Percentiles rank a stretch among this genome's conserved stretches.
phyloP scores from a whole-genome alignment of 2,797 vertebrate genomes.

The Hozukius guyotensis region DNA sequence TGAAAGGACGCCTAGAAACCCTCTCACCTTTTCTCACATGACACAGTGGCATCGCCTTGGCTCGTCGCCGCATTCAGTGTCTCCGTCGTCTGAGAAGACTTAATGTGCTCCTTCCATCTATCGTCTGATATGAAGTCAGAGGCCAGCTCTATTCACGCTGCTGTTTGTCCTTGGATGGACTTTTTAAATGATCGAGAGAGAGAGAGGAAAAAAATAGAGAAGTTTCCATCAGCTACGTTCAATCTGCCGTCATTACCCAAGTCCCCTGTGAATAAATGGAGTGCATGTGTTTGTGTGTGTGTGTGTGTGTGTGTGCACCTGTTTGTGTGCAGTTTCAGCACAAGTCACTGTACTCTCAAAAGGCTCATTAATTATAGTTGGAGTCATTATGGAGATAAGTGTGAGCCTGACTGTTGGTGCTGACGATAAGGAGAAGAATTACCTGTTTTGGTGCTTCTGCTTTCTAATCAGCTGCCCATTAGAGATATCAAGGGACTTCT shows the following conservation, averaged over 20 bases:
- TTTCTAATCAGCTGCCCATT: slow-evolving; percentile 73
- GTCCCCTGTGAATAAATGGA: slow-evolving; percentile 24
- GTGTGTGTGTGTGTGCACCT: slow-evolving; percentile 20
- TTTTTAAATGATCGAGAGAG: not conserved
- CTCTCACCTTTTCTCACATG: not conserved
- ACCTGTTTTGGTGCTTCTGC: slow-evolving; percentile 69
- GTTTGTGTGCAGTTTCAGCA: slow-evolving; percentile 41
- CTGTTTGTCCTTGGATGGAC: slow-evolving; percentile 30
- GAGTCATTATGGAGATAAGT: slow-evolving; percentile 77
- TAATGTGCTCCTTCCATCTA: slow-evolving; percentile 24
- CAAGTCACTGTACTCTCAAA: slow-evolving; percentile 64
- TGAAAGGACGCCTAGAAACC: slow-evolving; percentile 19
- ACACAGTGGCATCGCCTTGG: not conserved
- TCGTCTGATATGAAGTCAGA: slow-evolving; percentile 39
- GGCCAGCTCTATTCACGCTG: slow-evolving; percentile 23
- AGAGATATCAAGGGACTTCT: slow-evolving; percentile 61
- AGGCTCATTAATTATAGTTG: slow-evolving; percentile 73
- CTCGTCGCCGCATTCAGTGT: not conserved
- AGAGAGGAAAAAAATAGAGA: not conserved
- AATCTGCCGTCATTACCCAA: slow-evolving; percentile 26
- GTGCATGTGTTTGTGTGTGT: slow-evolving; percentile 22
- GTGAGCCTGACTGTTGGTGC: slow-evolving; percentile 59
- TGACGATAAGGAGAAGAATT: slow-evolving; percentile 69
- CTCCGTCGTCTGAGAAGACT: slow-evolving; percentile 26
- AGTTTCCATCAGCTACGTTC: slow-evolving; percentile 26